A percentile compares a stretch with the other conserved stretches of the same genome.
These are phyloP conservation scores for Drosophila aff. DNA, from an alignment of 1,140 invertebrate species.

Conservation along the genomic window DNA sequence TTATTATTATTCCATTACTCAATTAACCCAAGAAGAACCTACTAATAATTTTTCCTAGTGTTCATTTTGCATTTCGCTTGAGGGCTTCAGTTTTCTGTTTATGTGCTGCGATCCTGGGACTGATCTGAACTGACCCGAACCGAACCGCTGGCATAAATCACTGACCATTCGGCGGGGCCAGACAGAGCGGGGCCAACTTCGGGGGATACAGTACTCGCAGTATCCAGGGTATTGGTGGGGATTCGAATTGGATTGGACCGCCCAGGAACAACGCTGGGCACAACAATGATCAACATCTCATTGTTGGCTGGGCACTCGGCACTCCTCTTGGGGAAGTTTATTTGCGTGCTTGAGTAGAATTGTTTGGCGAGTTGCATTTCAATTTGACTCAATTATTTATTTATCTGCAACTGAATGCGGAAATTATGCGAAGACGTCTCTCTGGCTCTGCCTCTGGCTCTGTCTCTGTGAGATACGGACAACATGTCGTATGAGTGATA, in stretches of 20 bases:
- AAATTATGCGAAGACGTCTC: slow-evolving; percentile 69
- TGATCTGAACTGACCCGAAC: slow-evolving; percentile 36
- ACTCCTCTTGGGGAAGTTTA: slow-evolving; percentile 62
- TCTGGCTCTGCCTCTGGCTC: not conserved
- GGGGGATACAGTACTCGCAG: not conserved
- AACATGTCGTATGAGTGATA: slow-evolving; percentile 73
- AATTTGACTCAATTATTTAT: slow-evolving; percentile 84
- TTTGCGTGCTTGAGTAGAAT: slow-evolving; percentile 74
- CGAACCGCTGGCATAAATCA: slow-evolving; percentile 62
- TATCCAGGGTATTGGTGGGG: not conserved
- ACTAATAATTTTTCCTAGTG: not conserved
- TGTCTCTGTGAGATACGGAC: slow-evolving; percentile 51
- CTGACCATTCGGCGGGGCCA: slow-evolving; percentile 58
- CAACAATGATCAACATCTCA: slow-evolving; percentile 47
- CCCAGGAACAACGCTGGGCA: slow-evolving; percentile 25
- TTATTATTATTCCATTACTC: not conserved
- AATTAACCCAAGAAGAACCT: not conserved
- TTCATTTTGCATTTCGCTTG: not conserved
- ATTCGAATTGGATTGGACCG: slow-evolving; percentile 29
- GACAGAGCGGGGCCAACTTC: slow-evolving; percentile 43
- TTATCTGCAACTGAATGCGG: slow-evolving; percentile 81
- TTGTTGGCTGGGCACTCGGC: slow-evolving; percentile 5
- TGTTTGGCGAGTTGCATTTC: slow-evolving; percentile 82
- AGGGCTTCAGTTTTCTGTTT: slow-evolving; percentile 26
- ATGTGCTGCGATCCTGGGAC: slow-evolving; percentile 26